Evolutionary conservation across 2,113 vertebrate genomes (phyloP), one percentile per base, ranked within the genome.

Genomic region (Salminus brasiliensis): DNA sequence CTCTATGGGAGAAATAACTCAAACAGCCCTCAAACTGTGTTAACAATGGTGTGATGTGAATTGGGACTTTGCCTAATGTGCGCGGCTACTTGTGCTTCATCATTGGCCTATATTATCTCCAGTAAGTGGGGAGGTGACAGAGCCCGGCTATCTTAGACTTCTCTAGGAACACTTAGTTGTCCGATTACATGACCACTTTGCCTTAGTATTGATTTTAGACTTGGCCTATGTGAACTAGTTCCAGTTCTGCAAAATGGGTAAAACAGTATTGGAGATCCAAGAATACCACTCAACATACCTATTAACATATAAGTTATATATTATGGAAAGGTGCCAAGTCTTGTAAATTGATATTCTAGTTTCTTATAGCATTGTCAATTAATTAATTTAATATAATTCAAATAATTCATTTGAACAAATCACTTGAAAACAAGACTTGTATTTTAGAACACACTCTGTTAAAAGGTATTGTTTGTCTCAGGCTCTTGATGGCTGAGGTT

Each of bases 131-230:
- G 62, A 66, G 62, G 62, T 66, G 62, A 66, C 34, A 4, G 62
- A 66, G 34, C 34, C 21, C 21, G n/a, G 15, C 16, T 39, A 21
- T 66, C 34, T 36, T 21, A 66, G 36, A 66, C 34, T 66, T 66
- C 62, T 66, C 60, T n/a, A n/a, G 36, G 62, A 66, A 36, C 34
- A 66, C 62, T 66, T 63, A 63, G 15, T 34, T 63, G 36, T 63
- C 60, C 30, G 60, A 34, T 63, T 36, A 34, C 62, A 36, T 66
- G 62, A 39, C 62, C 62, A 66, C 21, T n/a, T 10, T 63, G 18
- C 60, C 16, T 63, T 63, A 6, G 7, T 21, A 21, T 63, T 60
- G 8, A 30, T 27, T 15, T 34, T 34, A 63, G 60, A 16, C 60
- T 18, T 63, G 29, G 30, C 30, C 30, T 63, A 16, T 21, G 60